Evolutionary conservation across 1,140 invertebrate genomes (phyloP), one percentile per base, ranked within the genome.

Genomic region (Drosophila bocki): DNA sequence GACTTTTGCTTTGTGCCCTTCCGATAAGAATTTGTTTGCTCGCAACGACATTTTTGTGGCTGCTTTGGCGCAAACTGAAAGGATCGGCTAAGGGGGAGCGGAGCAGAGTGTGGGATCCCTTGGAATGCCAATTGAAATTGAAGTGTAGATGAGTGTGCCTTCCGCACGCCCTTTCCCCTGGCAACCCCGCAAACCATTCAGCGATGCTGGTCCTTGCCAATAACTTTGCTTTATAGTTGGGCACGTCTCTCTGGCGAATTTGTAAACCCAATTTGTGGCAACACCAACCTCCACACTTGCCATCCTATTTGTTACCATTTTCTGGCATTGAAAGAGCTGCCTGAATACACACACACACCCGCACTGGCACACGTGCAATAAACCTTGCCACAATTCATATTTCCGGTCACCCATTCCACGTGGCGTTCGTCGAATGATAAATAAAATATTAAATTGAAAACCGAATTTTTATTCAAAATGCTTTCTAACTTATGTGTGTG

Each of bases 11-110:
- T 87, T 86, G 79, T 87, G 75, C 67, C 53, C 75, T 83, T 56
- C 51, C 69, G 80, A 81, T 84, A 90, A 90, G 85, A 90, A 90
- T 88, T 88, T 90, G 74, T 90, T 90, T 90, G 84, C 85, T 50
- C 65, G 75, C 78, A 17, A 75, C n/a, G 56, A 90, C 77, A 84
- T 88, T 84, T 87, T 88, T 82, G 81, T 78, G 80, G 84, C 59
- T 87, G 68, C 80, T 71, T 77, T 80, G 75, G 74, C 37, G 42
- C 74, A 69, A 59, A 69, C 54, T 69, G 44, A 54, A 74, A 51
- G 74, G 61, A 58, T 63, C 61, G 29, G 22, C 19, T 7, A 5
- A 3, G 37, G 17, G 9, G 19, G 7, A 0, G 15, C 13, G 13
- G 29, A 19, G 32, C 11, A 5, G 35, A 15, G 51, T 22, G 53